Conservation (phyloP, 2,888 invertebrate species). For the Hymenopus coronatus region DNA sequence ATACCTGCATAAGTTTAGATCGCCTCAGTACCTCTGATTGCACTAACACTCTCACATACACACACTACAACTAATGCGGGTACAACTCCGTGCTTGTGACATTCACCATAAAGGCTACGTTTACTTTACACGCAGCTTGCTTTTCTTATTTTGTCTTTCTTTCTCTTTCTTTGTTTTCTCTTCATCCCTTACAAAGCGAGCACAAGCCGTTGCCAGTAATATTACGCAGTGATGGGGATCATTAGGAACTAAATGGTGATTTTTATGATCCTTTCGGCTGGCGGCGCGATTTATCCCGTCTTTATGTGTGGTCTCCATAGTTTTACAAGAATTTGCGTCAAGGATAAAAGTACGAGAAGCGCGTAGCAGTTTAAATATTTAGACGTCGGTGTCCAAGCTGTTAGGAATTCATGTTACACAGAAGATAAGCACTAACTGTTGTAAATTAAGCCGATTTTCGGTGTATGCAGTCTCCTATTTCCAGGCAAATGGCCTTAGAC, state of each 20-base stretch:
- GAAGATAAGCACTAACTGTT: no score
- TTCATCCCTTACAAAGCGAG: neutral
- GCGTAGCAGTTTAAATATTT: no score
- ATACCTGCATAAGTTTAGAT: neutral
- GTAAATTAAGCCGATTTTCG: no score
- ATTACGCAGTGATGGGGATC: neutral
- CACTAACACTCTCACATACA: neutral
- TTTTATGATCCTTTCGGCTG: neutral
- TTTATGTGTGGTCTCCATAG: neutral
- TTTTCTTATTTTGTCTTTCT: neutral
- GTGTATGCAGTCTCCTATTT: no score
- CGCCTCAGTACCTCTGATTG: neutral
- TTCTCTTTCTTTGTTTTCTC: neutral
- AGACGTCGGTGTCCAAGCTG: no score
- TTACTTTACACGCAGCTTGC: neutral
- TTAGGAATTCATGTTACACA: no score
- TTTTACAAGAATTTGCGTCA: neutral
- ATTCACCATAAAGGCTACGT: conserved; percentile 7
- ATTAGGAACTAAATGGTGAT: neutral
- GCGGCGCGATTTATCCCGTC: neutral
- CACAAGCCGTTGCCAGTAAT: neutral
- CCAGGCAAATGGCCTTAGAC: no score
- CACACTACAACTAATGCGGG: neutral
- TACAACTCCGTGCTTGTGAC: neutral
- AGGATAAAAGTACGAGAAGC: no score